Evolutionary conservation across 2,888 invertebrate genomes (phyloP), one percentile per base, ranked within the genome.

Genomic region (Chloromyia formosa): DNA sequence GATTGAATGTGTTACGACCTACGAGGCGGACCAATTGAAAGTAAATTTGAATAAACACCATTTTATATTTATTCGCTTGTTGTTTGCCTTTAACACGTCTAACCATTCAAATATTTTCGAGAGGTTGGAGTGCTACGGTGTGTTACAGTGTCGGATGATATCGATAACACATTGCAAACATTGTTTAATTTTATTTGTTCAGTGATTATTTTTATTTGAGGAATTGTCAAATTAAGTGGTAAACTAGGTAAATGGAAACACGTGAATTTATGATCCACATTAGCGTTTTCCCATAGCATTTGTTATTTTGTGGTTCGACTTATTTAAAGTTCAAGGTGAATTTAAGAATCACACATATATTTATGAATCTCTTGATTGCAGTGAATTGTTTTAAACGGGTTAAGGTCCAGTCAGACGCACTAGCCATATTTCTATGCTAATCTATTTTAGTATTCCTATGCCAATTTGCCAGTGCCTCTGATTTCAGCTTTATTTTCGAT

Each of bases 21-120:
- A 35, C 27, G 23, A 71, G 71, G 71, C 71, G 71, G 71, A 58
- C 71, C 71, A 42, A 71, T 71, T 71, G 71, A 71, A 71, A 71
- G 71, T 56, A 58, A 71, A 71, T 71, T 66, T 71, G 58, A 56
- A 56, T 56, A 71, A 71, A 71, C 71, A 71, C 56, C 71, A 66
- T 66, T 66, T n/a, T 66, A 35, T 35, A 66, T 66, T 66, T 49
- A 66, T n/a, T 49, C 66, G 45, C 23, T 22, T 22, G 71, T 35
- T 71, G 58, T 71, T 71, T 71, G 58, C 22, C 20, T 20, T 58
- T 53, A 23, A 60, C 23, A 27, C 53, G n/a, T 69, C 54, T 12
- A 27, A 16, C 1, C 22, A n/a, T 49, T 20, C n/a, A 12, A n/a
- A 49, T 10, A 68, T 18, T 12, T 23, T 9, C 7, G 23, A 27